Percentiles rank a stretch among this genome's conserved stretches.
These are phyloP conservation scores for Anguilla obscura DNA, from an alignment of 2,797 vertebrate species.

Conservation along the genomic window DNA sequence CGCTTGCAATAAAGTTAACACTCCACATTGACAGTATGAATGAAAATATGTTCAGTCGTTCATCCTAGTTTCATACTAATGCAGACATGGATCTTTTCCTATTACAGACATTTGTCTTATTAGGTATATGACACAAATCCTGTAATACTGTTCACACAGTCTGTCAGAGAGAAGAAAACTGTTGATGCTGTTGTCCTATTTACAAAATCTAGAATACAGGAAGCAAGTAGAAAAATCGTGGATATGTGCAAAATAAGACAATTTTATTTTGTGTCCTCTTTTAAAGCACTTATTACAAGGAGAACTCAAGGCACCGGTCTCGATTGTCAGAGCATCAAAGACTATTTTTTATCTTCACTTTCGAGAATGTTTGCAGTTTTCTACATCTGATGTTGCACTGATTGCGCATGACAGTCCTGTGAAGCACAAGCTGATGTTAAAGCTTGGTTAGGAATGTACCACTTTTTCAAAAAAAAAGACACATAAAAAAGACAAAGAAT, in stretches of 20 bases:
- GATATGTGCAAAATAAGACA: slow-evolving; percentile 11
- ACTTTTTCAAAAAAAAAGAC: not conserved
- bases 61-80: not conserved
- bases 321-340: not conserved
- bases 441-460: not conserved
- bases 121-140: not conserved
- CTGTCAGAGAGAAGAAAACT: not conserved
- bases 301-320: slow-evolving; percentile 23
- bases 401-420: not conserved
- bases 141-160: not conserved
- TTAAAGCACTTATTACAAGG: not conserved
- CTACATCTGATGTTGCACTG: not conserved
- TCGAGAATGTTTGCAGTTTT: not conserved
- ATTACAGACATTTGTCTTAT: not conserved
- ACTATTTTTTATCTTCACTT: not conserved
- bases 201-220: not conserved
- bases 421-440: not conserved
- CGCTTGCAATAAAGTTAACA: not conserved
- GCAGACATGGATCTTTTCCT: not conserved
- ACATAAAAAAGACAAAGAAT: not conserved
- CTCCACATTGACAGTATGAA: not conserved
- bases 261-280: not conserved
- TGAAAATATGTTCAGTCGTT: slow-evolving; percentile 1
- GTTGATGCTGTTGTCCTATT: not conserved
- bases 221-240: slow-evolving; percentile 17